Conservation (phyloP, 2,113 vertebrate species). For the Archilochus colubris region DNA sequence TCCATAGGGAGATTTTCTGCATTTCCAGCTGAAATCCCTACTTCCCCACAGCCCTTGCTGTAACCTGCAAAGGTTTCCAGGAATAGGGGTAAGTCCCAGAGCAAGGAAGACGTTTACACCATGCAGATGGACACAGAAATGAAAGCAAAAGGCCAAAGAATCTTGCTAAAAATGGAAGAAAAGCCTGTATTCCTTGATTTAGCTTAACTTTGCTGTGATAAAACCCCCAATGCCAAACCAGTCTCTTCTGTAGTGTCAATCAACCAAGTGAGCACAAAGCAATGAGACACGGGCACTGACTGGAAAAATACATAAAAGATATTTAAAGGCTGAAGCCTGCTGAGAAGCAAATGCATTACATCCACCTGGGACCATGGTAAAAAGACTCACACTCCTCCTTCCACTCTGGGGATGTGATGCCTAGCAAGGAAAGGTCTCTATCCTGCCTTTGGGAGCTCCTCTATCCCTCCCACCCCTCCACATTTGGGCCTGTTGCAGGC, state of each 20-base stretch:
- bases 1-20: neutral
- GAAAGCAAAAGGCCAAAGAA: neutral
- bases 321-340: conserved; percentile 8
- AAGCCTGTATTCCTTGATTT: neutral
- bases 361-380: neutral
- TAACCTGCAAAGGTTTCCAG: neutral
- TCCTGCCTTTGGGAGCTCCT: neutral
- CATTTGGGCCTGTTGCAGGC: fast-evolving
- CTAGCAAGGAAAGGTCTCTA: neutral
- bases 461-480: fast-evolving
- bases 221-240: neutral
- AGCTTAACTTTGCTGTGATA: neutral
- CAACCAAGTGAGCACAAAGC: neutral
- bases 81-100: neutral
- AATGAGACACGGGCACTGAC: neutral
- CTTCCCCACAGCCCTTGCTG: neutral
- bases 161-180: neutral
- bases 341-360: neutral
- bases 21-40: neutral
- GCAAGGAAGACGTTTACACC: neutral
- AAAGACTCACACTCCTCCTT: neutral
- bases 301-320: neutral
- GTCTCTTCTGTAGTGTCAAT: neutral
- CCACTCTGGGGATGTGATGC: fast-evolving
- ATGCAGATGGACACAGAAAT: neutral